Percentiles rank a stretch among this genome's conserved stretches.
These are phyloP conservation scores for Drosophila macrothrix DNA, from an alignment of 2,888 invertebrate genomes.

Conservation along the genomic window DNA sequence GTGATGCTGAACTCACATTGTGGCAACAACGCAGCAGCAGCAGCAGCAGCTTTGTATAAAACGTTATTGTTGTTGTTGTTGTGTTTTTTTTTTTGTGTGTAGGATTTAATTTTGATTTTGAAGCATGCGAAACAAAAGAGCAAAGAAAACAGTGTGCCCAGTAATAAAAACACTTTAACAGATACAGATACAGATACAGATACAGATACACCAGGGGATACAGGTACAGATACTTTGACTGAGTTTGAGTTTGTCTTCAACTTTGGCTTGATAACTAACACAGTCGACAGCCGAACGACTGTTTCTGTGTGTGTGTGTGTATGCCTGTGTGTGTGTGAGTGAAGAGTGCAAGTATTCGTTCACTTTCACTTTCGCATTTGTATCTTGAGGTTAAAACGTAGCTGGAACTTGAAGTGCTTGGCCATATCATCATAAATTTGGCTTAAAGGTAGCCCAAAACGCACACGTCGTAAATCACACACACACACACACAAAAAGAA, in stretches of 20 bases:
- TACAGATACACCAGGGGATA: conserved; percentile 24
- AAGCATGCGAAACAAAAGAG: conserved; percentile 56
- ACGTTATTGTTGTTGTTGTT: conserved; percentile 63
- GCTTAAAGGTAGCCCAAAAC: conserved; percentile 30
- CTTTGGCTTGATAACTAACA: conserved; percentile 2
- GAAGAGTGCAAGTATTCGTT: conserved; percentile 61
- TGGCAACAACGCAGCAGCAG: conserved; percentile 13
- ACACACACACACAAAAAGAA: not conserved
- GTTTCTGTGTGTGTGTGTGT: not conserved
- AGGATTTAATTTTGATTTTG: conserved; percentile 67
- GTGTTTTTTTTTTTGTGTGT: conserved; percentile 29
- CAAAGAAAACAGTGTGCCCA: conserved; percentile 48
- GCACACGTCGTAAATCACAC: conserved; percentile 49
- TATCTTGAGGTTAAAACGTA: conserved; percentile 47
- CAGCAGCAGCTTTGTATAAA: conserved; percentile 50
- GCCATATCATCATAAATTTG: conserved; percentile 56
- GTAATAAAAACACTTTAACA: conserved; percentile 71
- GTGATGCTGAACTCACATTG: conserved; percentile 73
- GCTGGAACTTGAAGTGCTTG: conserved; percentile 29
- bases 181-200: conserved; percentile 13
- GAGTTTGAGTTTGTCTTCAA: conserved; percentile 1
- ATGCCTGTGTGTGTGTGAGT: conserved; percentile 6
- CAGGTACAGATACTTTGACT: conserved; percentile 17
- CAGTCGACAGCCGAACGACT: not conserved
- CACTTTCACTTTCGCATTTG: conserved; percentile 73